These are phyloP conservation scores for Calliphora vomitoria DNA, from an alignment of 2,888 invertebrate species.

Conservation along the genomic window DNA sequence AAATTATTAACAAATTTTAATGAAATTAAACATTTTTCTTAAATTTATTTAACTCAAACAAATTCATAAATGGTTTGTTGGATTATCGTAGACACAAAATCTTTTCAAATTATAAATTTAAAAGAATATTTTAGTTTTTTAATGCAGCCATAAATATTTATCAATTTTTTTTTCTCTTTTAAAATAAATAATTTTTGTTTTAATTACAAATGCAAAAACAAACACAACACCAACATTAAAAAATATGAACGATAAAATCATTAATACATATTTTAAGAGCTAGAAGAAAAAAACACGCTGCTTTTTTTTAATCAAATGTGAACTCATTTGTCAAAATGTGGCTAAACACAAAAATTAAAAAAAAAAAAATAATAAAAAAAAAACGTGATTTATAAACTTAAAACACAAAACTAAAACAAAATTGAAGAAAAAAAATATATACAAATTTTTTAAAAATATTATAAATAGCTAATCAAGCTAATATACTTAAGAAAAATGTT, in stretches of 20 bases:
- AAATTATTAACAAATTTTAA: too few relatives aligned
- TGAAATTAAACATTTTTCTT: too few relatives aligned
- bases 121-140: constrained; percentile 16
- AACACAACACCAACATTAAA: background rate
- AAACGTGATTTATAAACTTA: constrained; percentile 56
- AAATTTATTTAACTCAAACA: too few relatives aligned
- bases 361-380: constrained; percentile 34
- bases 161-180: constrained; percentile 6
- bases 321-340: constrained; percentile 74
- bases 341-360: constrained; percentile 49
- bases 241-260: constrained; percentile 64
- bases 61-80: constrained; percentile 12
- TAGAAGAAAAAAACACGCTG: constrained; percentile 23
- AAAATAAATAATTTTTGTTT: constrained; percentile 19
- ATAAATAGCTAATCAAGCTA: constrained; percentile 3
- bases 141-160: constrained; percentile 54
- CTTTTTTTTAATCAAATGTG: constrained; percentile 54
- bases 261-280: constrained; percentile 50
- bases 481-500: background rate
- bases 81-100: background rate
- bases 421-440: constrained; percentile 10
- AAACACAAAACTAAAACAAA: constrained; percentile 27
- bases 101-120: constrained; percentile 8
- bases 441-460: constrained; percentile 17
- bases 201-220: constrained; percentile 46